phyloP scores from a whole-genome alignment of 2,113 vertebrate species.

The Equus quagga region DNA sequence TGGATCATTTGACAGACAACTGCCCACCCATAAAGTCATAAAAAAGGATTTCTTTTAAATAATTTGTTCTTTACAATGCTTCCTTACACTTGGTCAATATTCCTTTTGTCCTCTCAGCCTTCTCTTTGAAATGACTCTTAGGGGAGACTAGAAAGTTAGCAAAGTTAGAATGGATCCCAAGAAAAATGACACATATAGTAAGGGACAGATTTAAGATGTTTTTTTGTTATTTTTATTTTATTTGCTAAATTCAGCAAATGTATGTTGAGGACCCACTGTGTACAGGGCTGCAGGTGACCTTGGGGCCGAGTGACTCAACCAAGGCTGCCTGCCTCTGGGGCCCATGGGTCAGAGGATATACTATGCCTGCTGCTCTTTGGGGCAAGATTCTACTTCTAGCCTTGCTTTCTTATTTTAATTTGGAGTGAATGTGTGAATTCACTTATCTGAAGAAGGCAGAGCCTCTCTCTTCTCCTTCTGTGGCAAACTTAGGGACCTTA shows the following conservation, averaged over 20 bases:
- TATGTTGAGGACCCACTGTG: neutral
- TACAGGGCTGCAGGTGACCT: neutral
- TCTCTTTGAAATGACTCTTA: constrained; percentile 19
- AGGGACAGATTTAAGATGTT: neutral
- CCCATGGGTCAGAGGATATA: neutral
- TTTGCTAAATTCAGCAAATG: neutral
- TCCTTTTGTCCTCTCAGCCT: neutral
- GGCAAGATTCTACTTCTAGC: neutral
- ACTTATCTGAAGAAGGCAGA: neutral
- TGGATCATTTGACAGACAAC: neutral
- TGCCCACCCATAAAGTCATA: neutral
- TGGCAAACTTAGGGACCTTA: neutral
- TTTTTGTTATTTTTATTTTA: neutral
- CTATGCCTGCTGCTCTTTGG: neutral
- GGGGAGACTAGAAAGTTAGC: neutral
- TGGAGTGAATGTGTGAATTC: neutral
- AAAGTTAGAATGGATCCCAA: neutral
- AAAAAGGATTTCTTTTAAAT: neutral
- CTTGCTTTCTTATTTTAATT: neutral
- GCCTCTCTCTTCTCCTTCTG: neutral
- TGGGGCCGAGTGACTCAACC: neutral
- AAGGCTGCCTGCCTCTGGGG: neutral
- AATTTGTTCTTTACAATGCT: neutral
- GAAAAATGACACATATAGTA: neutral
- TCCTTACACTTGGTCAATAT: neutral